Base-by-base conservation (phyloP, 2,888 invertebrate species). In the Sussaba pulchella region DNA sequence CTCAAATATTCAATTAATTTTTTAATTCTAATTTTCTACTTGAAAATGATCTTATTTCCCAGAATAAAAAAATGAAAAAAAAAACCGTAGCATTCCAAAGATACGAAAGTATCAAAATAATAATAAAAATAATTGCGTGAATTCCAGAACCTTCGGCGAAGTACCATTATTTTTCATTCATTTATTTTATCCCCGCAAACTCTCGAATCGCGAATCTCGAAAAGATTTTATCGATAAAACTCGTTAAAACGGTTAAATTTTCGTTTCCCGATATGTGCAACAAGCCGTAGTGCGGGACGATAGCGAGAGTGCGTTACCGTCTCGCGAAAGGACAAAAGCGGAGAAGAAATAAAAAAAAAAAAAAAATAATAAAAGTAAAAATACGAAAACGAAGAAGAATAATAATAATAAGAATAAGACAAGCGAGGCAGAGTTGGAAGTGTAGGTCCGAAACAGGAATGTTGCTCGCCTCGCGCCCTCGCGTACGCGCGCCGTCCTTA, bases 391-490 rank as follows among this genome's bases (percentile, higher is more conserved):
- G 59, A 70, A 17, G 41, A 50, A 43, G 54, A 54, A 52, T 31
- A 26, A 45, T 52, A 45, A 57, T 73, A 59, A 70, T 67, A 69
- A 67, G 67, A 71, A 10, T 26, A 50, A 41, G 63, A 47, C 39
- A 84, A 85, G 87, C 85, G 84, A 84, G 82, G 83, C 86, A 83
- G 85, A 88, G 87, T 85, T 87, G 88, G 85, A 88, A 88, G 87
- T 86, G 86, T 84, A 85, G 86, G 85, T 86, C 86, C 57, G 36
- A 86, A 87, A 87, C 73, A 87, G 89, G 91, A 91, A 91, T 91
- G 91, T 87, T 87, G 91, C 88, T 91, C 84, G 89, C 89, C 90
- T 91, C 90, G 89, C 88, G 89, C 84, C 83, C n/a, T n/a, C 87
- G 86, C 86, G 85, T 85, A 80, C 86, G 85, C 84, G n/a, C n/a